Percentiles rank a stretch among this genome's conserved stretches.
Evolutionary conservation across 23 tunicate genomes (phyloP).

Genomic region (Aplidium turbinatum): DNA sequence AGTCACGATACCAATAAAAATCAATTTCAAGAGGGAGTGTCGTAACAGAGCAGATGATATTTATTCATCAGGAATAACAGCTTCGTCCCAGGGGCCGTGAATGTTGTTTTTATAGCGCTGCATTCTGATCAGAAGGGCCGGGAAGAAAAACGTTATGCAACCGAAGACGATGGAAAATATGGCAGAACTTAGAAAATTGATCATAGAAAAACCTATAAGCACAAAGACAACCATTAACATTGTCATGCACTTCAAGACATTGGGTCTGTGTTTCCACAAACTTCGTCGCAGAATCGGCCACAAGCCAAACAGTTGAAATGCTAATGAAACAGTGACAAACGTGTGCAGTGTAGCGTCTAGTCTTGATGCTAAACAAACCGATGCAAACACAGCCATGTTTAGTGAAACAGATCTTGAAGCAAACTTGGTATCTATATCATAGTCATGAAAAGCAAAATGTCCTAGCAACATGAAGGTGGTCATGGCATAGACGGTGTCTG

Average conservation of each 20-base stretch:
- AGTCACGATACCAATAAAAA: too few species aligned
- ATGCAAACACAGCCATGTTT: constrained; percentile 77
- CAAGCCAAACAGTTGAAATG: constrained; percentile 76
- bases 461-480: constrained; percentile 48
- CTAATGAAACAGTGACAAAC: constrained; percentile 59
- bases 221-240: constrained; percentile 29
- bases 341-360: constrained; percentile 54
- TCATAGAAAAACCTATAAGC: constrained; percentile 7
- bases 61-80: constrained; percentile 42
- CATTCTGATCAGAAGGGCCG: constrained; percentile 38
- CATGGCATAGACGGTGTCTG: constrained; percentile 93
- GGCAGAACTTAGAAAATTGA: constrained; percentile 13
- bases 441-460: constrained; percentile 79
- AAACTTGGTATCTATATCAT: constrained; percentile 30
- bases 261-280: constrained; percentile 34
- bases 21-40: too few species aligned
- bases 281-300: constrained; percentile 77
- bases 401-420: constrained; percentile 74
- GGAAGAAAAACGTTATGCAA: constrained; percentile 63
- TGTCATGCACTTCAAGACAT: constrained; percentile 25
- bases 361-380: constrained; percentile 87
- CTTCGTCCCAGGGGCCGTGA: constrained; percentile 97
- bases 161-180: constrained; percentile 19
- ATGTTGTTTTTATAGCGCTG: constrained; percentile 72
- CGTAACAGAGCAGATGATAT: too few species aligned